Percentiles rank a stretch among this genome's conserved stretches.
These are phyloP conservation scores for Rhagologus leucostigma DNA, from an alignment of 2,113 vertebrate genomes.

Conservation along the genomic window DNA sequence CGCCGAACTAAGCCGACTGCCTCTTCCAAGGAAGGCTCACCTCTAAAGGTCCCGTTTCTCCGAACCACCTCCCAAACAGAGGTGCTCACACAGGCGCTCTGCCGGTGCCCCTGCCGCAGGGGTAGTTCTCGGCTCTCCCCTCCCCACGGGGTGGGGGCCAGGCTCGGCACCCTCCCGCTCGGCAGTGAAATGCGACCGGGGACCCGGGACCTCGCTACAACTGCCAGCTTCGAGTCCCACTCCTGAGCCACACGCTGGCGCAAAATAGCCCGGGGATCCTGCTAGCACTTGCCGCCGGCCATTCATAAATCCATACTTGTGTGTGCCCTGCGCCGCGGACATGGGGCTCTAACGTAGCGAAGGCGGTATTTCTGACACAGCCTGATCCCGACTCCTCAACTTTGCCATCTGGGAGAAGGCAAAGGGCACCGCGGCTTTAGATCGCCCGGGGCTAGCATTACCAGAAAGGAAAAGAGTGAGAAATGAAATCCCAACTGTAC, in stretches of 20 bases:
- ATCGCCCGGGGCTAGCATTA: neutral
- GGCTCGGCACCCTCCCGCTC: neutral
- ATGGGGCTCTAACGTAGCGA: neutral
- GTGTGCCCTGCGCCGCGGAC: neutral
- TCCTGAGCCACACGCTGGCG: neutral
- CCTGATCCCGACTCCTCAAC: neutral
- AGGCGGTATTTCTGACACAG: neutral
- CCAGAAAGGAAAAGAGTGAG: neutral
- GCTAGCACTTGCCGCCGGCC: neutral
- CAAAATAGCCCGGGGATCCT: neutral
- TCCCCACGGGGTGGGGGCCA: neutral
- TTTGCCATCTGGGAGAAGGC: neutral
- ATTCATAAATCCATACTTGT: neutral
- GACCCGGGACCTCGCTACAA: neutral
- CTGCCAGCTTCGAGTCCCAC: neutral
- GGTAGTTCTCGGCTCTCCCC: neutral
- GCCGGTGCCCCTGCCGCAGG: neutral
- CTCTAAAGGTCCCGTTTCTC: constrained; percentile 40
- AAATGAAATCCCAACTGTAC: constrained; percentile 55
- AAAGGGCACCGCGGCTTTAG: neutral
- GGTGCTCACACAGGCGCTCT: neutral
- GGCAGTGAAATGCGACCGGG: neutral
- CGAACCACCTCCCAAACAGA: neutral
- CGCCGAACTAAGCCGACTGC: neutral
- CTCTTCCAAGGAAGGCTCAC: neutral